Conservation (phyloP, 2,888 invertebrate species). For the Epinotia demarniana region DNA sequence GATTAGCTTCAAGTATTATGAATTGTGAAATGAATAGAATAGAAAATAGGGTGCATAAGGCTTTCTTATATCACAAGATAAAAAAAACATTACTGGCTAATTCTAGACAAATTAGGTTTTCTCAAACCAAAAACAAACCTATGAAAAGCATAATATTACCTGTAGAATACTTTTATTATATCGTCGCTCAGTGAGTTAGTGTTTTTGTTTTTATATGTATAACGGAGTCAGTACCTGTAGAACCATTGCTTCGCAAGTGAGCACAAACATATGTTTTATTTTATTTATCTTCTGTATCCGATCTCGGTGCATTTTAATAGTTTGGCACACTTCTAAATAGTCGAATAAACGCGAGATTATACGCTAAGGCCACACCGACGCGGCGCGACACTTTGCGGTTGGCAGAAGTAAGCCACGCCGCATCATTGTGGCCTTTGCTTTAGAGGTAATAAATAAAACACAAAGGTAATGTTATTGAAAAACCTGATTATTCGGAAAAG, state of each 20-base stretch:
- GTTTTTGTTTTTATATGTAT: constrained; percentile 7
- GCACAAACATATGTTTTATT: not conserved
- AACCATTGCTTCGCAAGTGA: not conserved
- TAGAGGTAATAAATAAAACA: constrained; percentile 66
- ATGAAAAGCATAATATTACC: not conserved
- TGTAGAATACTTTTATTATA: not conserved
- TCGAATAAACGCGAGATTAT: not conserved
- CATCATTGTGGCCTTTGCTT: not conserved
- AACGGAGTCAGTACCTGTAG: constrained; percentile 26
- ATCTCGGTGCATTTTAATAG: not conserved
- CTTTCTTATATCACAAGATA: not conserved
- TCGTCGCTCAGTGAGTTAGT: not conserved
- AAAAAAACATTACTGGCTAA: not conserved
- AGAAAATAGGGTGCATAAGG: not conserved
- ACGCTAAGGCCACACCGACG: not conserved
- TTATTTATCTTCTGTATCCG: not conserved
- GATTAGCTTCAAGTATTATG: not conserved
- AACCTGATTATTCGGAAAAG: constrained; percentile 82
- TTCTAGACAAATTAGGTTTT: not conserved
- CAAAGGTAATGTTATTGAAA: constrained; percentile 70
- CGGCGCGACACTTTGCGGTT: not conserved
- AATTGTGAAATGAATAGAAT: constrained; percentile 16
- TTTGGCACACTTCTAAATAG: not conserved
- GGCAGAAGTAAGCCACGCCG: not conserved
- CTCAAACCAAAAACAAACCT: not conserved